Base-by-base conservation (phyloP, 2,113 vertebrate genomes). In the Lanius collurio region DNA sequence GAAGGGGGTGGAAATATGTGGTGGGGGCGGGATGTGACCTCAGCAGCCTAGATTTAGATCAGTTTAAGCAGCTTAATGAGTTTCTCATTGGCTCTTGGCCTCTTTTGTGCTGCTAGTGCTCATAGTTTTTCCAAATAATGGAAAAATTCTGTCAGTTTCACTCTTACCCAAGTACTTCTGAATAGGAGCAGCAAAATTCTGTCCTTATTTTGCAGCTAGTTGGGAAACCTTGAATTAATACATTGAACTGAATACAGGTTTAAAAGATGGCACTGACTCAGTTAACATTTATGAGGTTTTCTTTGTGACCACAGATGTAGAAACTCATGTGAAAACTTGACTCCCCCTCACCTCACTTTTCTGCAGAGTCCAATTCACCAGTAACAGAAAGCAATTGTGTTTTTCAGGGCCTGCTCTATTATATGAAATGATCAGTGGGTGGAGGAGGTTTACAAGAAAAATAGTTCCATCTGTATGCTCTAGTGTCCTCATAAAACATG, bases 41-140 rank as follows among this genome's bases (percentile, higher is more conserved):
- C 95, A 96, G 35, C 94, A 94, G 94, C 69, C 86, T 90, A 95
- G 95, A 97, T 97, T 97, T 95, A 97, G 96, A 97, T 96, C 96
- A 55, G 83, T 95, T 97, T 97, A 96, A 97, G 94, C 96, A 95
- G 96, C 95, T 97, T 95, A 97, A 96, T 95, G 94, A 96, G 91
- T 95, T 97, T 97, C 96, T 95, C 89, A 95, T 96, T 97, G 95
- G 95, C 94, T 96, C 86, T 95, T 96, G 94, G 86, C 96, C 96
- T 97, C 91, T 83, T 95, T 96, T 96, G 94, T 96, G 91, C 89
- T 87, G 69, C 89, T 75, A 47, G 77, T 24, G 31, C 81, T 94
- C 77, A 35, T 3, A 89, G 89, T 87, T 96, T 91, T 92, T 91
- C 80, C 75, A 87, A 96, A 95, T 95, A 91, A 75, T 95, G 87